Evolutionary conservation across 2,113 vertebrate species (phyloP), one percentile per base, ranked within the genome.

Genomic region (Cisticola juncidis): DNA sequence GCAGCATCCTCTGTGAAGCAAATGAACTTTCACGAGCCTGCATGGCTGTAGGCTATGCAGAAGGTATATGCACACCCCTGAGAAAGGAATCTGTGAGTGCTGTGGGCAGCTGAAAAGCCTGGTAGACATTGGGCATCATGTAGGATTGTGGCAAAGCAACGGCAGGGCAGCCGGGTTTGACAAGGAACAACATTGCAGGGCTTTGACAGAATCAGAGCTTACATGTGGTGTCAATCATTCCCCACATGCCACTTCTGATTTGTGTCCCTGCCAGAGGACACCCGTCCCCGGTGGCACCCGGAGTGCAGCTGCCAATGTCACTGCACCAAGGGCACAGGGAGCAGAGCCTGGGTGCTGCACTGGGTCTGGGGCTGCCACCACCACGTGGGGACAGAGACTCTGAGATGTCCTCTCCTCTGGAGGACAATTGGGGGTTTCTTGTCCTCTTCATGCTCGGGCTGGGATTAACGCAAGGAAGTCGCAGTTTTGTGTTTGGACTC

Each of bases 161-260:
- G 94, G 94, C 94, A 92, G 86, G 42, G 35, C 40, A 81, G 64
- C 68, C n/a, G 76, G 82, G 10, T 96, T 90, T 97, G 97, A 97
- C 97, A 97, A 90, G 94, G 61, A 91, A 92, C 97, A 96, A 94
- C 83, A 7, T 7, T 29, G 58, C 36, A 8, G 74, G 95, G 96
- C 96, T 96, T 91, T 97, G 97, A 98, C 97, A 97, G 97, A 71
- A 97, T 92, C 73, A 81, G 97, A 95, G 91, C 82, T 98, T 97
- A 97, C 97, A 95, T n/a, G 84, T 54, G 48, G 66, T 88, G 96
- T 97, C 97, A 98, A 96, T 98, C 97, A 97, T 95, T 74, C 81
- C 50, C 33, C 1, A 5, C 51, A 50, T 84, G 97, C 92, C 97
- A 94, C 89, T 77, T 97, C 93, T 14, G 21, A 97, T 98, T 54